These are phyloP conservation scores for Gymnocypris eckloni DNA, from an alignment of 2,797 vertebrate species.

Conservation along the genomic window DNA sequence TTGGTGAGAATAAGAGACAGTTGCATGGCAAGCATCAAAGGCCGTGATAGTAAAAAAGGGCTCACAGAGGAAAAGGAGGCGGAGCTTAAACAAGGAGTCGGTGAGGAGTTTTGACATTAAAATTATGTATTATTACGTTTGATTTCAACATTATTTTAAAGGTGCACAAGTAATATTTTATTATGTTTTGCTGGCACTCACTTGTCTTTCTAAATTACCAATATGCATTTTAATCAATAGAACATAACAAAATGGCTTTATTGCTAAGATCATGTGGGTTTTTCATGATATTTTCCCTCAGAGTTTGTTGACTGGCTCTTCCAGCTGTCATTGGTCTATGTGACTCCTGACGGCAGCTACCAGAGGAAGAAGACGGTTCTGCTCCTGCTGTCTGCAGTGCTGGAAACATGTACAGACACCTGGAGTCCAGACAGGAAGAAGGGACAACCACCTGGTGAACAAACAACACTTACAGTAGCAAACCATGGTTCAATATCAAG, in stretches of 20 bases:
- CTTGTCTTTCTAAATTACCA: not conserved
- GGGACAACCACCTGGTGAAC: slow-evolving; percentile 89
- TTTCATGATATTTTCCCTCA: slow-evolving; percentile 1
- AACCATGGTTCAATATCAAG: not conserved
- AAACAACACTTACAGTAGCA: not conserved
- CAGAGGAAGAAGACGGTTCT: slow-evolving; percentile 88
- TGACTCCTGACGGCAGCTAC: slow-evolving; percentile 83
- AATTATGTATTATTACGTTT: not conserved
- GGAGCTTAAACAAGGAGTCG: slow-evolving; percentile 76
- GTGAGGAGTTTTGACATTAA: slow-evolving; percentile 69
- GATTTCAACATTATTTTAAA: not conserved
- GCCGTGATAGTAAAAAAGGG: slow-evolving; percentile 64
- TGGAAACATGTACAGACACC: slow-evolving; percentile 90
- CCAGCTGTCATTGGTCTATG: slow-evolving; percentile 75
- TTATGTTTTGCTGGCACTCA: not conserved
- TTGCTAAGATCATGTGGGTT: not conserved
- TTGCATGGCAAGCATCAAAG: slow-evolving; percentile 78
- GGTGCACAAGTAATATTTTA: not conserved
- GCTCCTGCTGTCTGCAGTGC: slow-evolving; percentile 80
- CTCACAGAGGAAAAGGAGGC: slow-evolving; percentile 20
- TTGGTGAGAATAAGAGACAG: slow-evolving; percentile 86
- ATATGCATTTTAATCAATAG: not conserved
- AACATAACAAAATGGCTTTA: not conserved
- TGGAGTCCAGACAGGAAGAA: slow-evolving; percentile 89
- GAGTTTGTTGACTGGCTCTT: slow-evolving; percentile 81